Base-by-base conservation (phyloP, 1,140 invertebrate species). In the Drosophila hydei region DNA sequence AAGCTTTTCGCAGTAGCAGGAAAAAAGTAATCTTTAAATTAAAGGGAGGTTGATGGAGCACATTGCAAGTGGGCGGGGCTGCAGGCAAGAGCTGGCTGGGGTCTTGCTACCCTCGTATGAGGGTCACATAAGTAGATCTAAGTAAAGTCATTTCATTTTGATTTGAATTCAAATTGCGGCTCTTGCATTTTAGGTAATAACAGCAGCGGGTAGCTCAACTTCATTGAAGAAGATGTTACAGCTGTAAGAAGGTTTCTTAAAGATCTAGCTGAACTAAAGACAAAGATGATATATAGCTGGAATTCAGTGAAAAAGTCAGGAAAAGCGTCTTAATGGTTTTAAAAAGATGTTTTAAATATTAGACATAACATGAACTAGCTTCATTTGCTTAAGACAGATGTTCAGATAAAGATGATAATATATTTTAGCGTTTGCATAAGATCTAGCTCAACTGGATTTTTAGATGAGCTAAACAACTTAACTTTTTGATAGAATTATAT, bases 1-100 rank as follows among this genome's bases (percentile, higher is more conserved):
- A 5, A 33, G 30, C 30, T 27, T 8, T 27, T 30, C 27, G 52
- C 36, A 30, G 30, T 6, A 30, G 40, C 23, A 58, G 51, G 9
- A 25, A 5, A 77, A 75, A 81, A 73, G 83, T 76, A 88, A 87
- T 87, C 83, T 88, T 88, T 83, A 87, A 87, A 88, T 87, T 81
- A 79, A 83, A 83, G 83, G 78, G 61, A 38, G 63, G 33, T 1
- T 45, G 65, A 58, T 25, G 48, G 65, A 21, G 12, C 50, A 43
- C 38, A 47, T n/a, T n/a, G 48, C 27, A 38, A 65, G 18, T 14
- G 23, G 43, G 51, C 40, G 40, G 18, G 5, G 38, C 40, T 21
- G 11, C 3, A 3, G 30, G 2, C 30, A 11, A 19, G 16, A 7
- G 43, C 7, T 25, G 36, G 30, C 9, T 4, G 30, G 18, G 21